These are phyloP conservation scores for Mustelus asterias DNA, from an alignment of 2,113 vertebrate genomes.

Conservation along the genomic window DNA sequence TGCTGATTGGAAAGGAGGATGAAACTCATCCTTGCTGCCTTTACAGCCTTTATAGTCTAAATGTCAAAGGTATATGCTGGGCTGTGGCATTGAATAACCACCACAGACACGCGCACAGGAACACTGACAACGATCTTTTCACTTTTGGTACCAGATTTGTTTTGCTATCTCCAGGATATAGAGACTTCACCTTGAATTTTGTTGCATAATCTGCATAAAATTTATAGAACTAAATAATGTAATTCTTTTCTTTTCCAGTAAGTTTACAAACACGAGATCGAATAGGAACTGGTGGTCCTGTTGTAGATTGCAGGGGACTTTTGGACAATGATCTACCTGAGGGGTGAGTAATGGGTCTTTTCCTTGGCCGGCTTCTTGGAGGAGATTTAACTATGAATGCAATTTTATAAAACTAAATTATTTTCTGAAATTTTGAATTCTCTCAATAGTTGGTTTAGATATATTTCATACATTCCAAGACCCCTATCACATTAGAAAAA, in stretches of 20 bases:
- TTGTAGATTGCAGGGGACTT: conserved; percentile 92
- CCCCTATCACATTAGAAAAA: neutral
- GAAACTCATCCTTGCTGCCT: neutral
- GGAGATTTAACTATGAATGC: neutral
- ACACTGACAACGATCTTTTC: neutral
- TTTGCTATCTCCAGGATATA: neutral
- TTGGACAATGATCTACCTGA: conserved; percentile 74
- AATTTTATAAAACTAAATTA: neutral
- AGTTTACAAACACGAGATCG: conserved; percentile 94
- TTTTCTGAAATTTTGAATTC: neutral
- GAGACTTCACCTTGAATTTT: neutral
- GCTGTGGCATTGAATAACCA: neutral
- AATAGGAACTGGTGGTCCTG: conserved; percentile 85
- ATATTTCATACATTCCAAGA: neutral
- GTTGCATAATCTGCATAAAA: neutral
- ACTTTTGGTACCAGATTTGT: neutral
- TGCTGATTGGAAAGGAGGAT: neutral
- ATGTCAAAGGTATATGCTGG: neutral
- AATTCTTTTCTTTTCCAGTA: conserved; percentile 60
- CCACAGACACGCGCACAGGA: neutral
- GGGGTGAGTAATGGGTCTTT: conserved; percentile 26
- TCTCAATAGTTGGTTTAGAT: neutral
- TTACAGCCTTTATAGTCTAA: neutral
- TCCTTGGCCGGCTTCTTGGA: neutral
- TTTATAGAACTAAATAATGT: too few species aligned